A percentile compares a stretch with the other conserved stretches of the same genome.
Conservation (phyloP, 2,888 invertebrate genomes). For the Troides oblongomaculatus region DNA sequence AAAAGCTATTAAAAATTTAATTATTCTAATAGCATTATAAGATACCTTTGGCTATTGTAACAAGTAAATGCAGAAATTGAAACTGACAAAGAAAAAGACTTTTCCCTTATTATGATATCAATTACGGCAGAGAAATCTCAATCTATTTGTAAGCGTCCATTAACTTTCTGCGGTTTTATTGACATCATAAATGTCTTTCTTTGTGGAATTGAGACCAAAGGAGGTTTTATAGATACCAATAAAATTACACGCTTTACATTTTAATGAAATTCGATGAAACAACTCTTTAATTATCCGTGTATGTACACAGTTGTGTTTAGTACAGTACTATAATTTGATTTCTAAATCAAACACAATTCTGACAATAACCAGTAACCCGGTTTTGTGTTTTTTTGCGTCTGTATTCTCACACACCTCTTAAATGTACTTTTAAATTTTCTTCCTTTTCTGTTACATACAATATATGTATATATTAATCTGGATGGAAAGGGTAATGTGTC, state of each 20-base stretch:
- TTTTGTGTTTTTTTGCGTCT: too few species aligned
- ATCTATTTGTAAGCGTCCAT: constrained; percentile 20
- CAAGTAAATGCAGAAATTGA: not conserved
- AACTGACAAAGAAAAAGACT: constrained; percentile 17
- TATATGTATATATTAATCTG: too few species aligned
- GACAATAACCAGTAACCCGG: too few species aligned
- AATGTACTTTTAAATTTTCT: too few species aligned
- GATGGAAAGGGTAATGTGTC: too few species aligned
- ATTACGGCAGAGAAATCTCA: constrained; percentile 29
- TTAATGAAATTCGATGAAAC: not conserved
- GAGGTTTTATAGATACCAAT: not conserved
- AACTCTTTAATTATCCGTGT: not conserved
- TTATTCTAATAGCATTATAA: too few species aligned
- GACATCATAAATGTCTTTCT: constrained; percentile 12
- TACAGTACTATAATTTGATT: not conserved
- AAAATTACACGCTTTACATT: not conserved
- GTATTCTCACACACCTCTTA: too few species aligned
- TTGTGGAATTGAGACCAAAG: constrained; percentile 10
- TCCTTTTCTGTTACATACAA: too few species aligned
- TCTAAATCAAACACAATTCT: not conserved
- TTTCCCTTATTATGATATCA: constrained; percentile 25
- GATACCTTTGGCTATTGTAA: not conserved
- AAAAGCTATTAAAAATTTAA: too few species aligned
- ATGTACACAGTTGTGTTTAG: not conserved
- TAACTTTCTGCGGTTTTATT: constrained; percentile 23